phyloP scores from a whole-genome alignment of 2,113 vertebrate genomes.

The Datnioides undecimradiatus region DNA sequence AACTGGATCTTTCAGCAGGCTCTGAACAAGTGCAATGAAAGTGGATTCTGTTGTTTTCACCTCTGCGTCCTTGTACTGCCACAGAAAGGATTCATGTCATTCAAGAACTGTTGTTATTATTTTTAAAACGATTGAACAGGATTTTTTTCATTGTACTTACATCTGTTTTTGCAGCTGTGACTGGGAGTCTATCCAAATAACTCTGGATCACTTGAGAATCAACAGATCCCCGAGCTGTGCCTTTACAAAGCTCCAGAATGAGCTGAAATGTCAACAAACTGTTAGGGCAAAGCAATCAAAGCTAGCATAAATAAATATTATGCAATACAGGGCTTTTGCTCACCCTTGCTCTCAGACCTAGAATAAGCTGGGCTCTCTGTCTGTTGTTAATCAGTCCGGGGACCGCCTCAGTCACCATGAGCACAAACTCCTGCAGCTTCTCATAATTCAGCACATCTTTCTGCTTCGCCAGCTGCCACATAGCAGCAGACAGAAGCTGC shows the following conservation, averaged over 20 bases:
- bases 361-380: slow-evolving; percentile 85
- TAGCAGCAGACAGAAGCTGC: slow-evolving; percentile 82
- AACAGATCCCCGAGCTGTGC: slow-evolving; percentile 48
- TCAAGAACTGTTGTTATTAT: not conserved
- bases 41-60: slow-evolving; percentile 77
- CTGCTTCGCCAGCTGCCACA: slow-evolving; percentile 82
- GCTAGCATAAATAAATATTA: fast-evolving
- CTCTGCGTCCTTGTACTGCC: slow-evolving; percentile 67
- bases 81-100: slow-evolving; percentile 17
- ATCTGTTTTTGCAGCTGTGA: slow-evolving; percentile 41
- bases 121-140: not conserved
- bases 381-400: slow-evolving; percentile 84
- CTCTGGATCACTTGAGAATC: slow-evolving; percentile 67
- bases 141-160: slow-evolving; percentile 44
- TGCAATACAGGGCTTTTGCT: not conserved
- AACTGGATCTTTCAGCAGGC: slow-evolving; percentile 79
- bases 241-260: slow-evolving; percentile 81
- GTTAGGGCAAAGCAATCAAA: not conserved
- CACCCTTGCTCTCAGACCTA: slow-evolving; percentile 88
- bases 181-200: slow-evolving; percentile 69
- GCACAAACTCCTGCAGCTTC: slow-evolving; percentile 84
- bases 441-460: slow-evolving; percentile 81
- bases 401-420: slow-evolving; percentile 74
- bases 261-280: slow-evolving; percentile 55
- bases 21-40: slow-evolving; percentile 79